Percentiles rank a stretch among this genome's conserved stretches.
Evolutionary conservation across 2,797 vertebrate genomes (phyloP).

Genomic region (Picus viridis): DNA sequence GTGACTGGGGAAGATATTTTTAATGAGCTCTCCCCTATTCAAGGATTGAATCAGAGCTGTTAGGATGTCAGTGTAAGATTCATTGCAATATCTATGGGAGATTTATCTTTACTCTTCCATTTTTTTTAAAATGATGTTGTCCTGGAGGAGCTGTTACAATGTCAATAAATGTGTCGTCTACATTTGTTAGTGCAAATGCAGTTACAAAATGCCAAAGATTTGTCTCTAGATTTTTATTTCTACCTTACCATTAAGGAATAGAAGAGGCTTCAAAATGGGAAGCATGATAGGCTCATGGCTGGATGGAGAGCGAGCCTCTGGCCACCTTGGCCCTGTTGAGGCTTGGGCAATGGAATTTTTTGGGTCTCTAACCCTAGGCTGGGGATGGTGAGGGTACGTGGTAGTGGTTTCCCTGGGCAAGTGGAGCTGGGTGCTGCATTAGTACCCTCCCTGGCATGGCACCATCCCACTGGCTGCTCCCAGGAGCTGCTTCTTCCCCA

Average conservation of each 20-base stretch:
- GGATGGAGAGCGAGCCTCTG: not conserved
- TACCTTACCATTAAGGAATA: not conserved
- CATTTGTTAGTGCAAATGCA: constrained; percentile 60
- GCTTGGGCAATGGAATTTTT: not conserved
- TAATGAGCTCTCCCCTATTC: constrained; percentile 70
- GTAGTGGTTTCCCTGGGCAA: not conserved
- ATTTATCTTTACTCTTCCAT: constrained; percentile 63
- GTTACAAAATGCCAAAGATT: constrained; percentile 43
- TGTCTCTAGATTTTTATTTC: constrained; percentile 13
- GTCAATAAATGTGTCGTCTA: constrained; percentile 59
- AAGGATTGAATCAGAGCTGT: constrained; percentile 63
- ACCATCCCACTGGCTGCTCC: not conserved
- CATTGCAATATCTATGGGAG: constrained; percentile 63
- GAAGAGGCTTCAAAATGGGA: not conserved
- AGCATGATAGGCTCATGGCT: accelerated
- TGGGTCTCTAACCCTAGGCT: not conserved
- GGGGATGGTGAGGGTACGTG: accelerated
- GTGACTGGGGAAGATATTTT: constrained; percentile 59
- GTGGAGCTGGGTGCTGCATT: not conserved
- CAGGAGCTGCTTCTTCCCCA: not conserved
- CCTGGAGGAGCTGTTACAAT: constrained; percentile 70
- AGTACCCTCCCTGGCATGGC: not conserved
- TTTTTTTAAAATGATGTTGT: constrained; percentile 37
- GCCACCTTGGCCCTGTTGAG: not conserved
- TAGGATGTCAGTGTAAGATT: constrained; percentile 66